Evolutionary conservation across 2,888 invertebrate genomes (phyloP), one percentile per base, ranked within the genome.

Genomic region (Chrysolina oricalcia): DNA sequence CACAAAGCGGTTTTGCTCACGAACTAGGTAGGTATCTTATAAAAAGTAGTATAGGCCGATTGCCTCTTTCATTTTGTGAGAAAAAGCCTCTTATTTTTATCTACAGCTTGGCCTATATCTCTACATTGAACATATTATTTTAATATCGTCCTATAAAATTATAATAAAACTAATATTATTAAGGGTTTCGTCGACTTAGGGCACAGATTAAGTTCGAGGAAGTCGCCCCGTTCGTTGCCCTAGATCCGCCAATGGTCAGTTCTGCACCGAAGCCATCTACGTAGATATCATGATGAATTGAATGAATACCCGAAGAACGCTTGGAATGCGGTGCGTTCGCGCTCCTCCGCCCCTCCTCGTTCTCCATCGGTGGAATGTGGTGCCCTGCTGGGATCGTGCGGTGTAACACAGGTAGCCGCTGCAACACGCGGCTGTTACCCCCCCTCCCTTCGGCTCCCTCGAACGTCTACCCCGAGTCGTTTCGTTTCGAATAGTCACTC

Each of bases 361-460:
- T 78, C 74, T 83, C 84, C 70, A 88, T 89, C 90, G 91, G 90
- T 90, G 91, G 91, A 91, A 91, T 88, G 88, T 86, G 81, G 83
- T 83, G 88, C 88, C 89, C 89, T 88, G 86, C 88, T 87, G 89
- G 87, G 85, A 87, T 90, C 86, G 86, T 86, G 86, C 84, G 85
- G 86, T 86, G 88, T 88, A 88, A 88, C 86, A 87, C 88, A 87
- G 85, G 84, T 86, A 86, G 85, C 83, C 65, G 80, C 81, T 81
- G 83, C 82, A 83, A 80, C 83, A 77, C 82, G 83, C 84, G 77
- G 81, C 81, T 79, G 72, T 71, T 65, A 67, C 65, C 68, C 72
- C 82, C 85, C 74, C 82, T 80, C 83, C 78, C 66, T 59, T 46
- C 43, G 72, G 73, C 73, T 77, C 71, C 70, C 75, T 73, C 76